Evolutionary conservation across 2,797 vertebrate genomes (phyloP), one percentile per base, ranked within the genome.

Genomic region (Hydrophis major): DNA sequence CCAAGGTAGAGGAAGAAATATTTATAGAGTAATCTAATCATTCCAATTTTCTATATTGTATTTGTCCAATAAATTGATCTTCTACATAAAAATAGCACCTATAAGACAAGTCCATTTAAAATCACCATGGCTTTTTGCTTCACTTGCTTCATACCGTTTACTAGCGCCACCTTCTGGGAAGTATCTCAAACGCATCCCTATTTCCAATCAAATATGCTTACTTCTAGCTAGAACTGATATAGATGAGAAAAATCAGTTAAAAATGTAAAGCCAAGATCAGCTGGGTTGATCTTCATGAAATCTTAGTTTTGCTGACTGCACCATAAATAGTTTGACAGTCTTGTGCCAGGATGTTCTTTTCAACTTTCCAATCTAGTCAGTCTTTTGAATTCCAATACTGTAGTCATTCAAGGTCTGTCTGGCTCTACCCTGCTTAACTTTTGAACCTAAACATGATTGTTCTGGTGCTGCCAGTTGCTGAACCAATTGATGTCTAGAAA

Each of bases 151-250:
- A 55, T n/a, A 53, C 60, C 93, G 93, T 95, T 95, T 95, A 91
- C 95, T 83, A 94, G 96, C 96, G 96, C 97, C 97, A 97, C 97
- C 97, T 98, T 94, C 97, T 97, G 97, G 97, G n/a, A 88, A n/a
- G 4, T 47, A 60, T 50, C 0, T 92, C 59, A 69, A 89, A 91
- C 16, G 57, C n/a, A 83, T 57, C 20, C n/a, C 3, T 86, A 42
- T 47, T 14, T 13, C 8, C 4, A 87, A 1, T 18, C 56, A 93
- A 3, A 93, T 93, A 8, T 25, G 25, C 55, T 47, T 57, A 27
- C 53, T 55, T 90, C 20, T 69, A 89, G 91, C 1, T 27, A 86
- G 16, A 87, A 20, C 55, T 2, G 42, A 37, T 37, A 20, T 13
- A 61, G 1, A 16, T 37, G 83, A 2, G n/a, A 4, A 83, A 83